Evolutionary conservation across 2,888 invertebrate genomes (phyloP).

Genomic region (Macrostomum cliftonense): DNA sequence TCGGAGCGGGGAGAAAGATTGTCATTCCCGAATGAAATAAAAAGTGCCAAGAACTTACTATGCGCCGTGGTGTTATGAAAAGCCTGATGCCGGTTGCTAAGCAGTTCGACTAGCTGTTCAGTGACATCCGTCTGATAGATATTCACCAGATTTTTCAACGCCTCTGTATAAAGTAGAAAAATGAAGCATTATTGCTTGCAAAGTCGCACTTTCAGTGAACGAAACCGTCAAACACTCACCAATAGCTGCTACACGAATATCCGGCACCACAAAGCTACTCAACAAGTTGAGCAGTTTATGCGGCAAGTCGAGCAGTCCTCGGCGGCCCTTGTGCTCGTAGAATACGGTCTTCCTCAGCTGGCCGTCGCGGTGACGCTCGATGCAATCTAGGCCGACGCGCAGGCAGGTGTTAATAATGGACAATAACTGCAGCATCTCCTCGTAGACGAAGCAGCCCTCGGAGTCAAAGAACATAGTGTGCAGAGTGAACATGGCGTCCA

Average conservation of each 20-base stretch:
- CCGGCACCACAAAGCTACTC: not conserved
- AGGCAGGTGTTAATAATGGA: slow-evolving; percentile 40
- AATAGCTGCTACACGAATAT: no score
- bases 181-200: not conserved
- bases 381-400: slow-evolving; percentile 34
- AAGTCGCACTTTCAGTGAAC: no score
- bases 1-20: no score
- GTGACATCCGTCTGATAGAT: slow-evolving; percentile 60
- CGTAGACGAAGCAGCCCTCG: slow-evolving; percentile 64
- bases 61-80: slow-evolving; percentile 49
- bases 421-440: slow-evolving; percentile 64
- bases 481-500: slow-evolving; percentile 62
- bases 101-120: slow-evolving; percentile 60
- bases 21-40: no score
- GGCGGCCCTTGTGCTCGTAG: not conserved
- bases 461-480: slow-evolving; percentile 85
- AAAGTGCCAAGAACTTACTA: slow-evolving; percentile 22
- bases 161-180: slow-evolving; percentile 40
- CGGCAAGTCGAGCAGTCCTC: not conserved
- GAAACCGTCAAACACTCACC: no score
- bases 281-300: not conserved
- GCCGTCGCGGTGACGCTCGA: not conserved
- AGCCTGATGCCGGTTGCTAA: slow-evolving; percentile 62
- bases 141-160: slow-evolving; percentile 58
- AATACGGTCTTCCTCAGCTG: not conserved